phyloP scores from a whole-genome alignment of 2,888 invertebrate genomes.

The Parnassius mnemosyne region DNA sequence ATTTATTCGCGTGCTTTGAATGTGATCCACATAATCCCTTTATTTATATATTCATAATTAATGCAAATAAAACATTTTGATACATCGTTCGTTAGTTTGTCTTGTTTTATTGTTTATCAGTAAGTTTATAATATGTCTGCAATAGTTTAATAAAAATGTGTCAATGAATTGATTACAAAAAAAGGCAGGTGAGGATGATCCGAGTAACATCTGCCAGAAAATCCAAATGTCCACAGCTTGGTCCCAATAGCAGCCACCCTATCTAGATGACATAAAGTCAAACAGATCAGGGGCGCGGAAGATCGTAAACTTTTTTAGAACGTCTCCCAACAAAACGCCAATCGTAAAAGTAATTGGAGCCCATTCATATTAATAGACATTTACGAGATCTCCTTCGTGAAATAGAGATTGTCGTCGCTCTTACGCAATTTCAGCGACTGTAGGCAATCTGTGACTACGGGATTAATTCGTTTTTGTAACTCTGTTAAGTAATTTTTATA shows the following conservation, averaged over 20 bases:
- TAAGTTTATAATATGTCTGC: background rate
- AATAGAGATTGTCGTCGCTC: slow-evolving; percentile 77
- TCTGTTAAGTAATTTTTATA: slow-evolving; percentile 62
- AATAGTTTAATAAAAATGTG: background rate
- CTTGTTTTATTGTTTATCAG: no score
- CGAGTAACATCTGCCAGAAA: slow-evolving; percentile 61
- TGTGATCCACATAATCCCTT: no score
- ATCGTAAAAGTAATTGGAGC: slow-evolving; percentile 80
- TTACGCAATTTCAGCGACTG: slow-evolving; percentile 62
- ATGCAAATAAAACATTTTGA: no score
- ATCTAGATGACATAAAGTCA: slow-evolving; percentile 56
- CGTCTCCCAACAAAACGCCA: slow-evolving; percentile 75
- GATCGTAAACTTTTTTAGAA: slow-evolving; percentile 77
- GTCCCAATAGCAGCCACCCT: slow-evolving; percentile 51
- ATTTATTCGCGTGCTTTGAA: slow-evolving; percentile 5
- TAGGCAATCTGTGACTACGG: slow-evolving; percentile 48
- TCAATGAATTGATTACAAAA: slow-evolving; percentile 5
- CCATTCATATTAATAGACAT: slow-evolving; percentile 81
- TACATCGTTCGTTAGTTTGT: no score
- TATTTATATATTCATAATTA: no score
- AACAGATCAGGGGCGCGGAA: slow-evolving; percentile 62
- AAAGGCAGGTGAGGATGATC: slow-evolving; percentile 48
- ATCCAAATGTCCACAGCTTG: slow-evolving; percentile 54
- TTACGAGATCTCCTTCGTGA: slow-evolving; percentile 76
- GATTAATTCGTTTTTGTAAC: slow-evolving; percentile 65